Evolutionary conservation across 1,140 invertebrate genomes (phyloP).

Genomic region (Danaus melanippus): DNA sequence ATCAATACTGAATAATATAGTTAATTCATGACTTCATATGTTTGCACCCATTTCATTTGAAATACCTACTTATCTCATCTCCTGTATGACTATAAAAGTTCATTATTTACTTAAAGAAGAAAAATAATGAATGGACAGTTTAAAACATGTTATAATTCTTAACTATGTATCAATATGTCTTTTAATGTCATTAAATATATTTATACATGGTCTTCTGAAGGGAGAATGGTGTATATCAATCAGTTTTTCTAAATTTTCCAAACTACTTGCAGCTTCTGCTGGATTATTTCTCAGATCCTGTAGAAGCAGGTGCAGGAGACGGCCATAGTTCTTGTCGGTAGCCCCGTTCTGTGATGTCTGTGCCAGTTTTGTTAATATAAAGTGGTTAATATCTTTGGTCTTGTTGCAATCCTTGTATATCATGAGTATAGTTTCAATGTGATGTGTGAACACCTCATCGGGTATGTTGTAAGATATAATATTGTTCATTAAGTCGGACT

Average conservation of each 20-base stretch:
- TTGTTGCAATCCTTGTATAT: constrained; percentile 38
- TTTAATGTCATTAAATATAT: constrained; percentile 22
- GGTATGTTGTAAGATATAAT: constrained; percentile 25
- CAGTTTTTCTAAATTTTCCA: constrained; percentile 18
- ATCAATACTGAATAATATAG: too few species aligned
- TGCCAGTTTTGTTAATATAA: constrained; percentile 25
- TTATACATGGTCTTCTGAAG: constrained; percentile 38
- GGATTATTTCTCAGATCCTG: constrained; percentile 6
- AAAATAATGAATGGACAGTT: too few species aligned
- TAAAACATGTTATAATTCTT: too few species aligned
- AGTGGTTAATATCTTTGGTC: constrained; percentile 27
- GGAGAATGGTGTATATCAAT: constrained; percentile 31
- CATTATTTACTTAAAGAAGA: too few species aligned
- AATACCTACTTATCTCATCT: too few species aligned
- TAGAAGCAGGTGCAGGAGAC: constrained; percentile 33
- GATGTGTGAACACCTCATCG: constrained; percentile 27
- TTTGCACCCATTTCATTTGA: too few species aligned
- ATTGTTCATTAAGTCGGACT: constrained; percentile 23
- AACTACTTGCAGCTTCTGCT: constrained; percentile 15
- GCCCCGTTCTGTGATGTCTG: constrained; percentile 16
- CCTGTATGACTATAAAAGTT: too few species aligned
- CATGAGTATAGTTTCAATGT: constrained; percentile 30
- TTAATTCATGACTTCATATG: too few species aligned
- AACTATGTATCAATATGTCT: too few species aligned
- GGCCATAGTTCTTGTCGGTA: constrained; percentile 38